A percentile compares a stretch with the other conserved stretches of the same genome.
These are phyloP conservation scores for Syrphus vitripennis DNA, from an alignment of 2,888 invertebrate species.

Conservation along the genomic window DNA sequence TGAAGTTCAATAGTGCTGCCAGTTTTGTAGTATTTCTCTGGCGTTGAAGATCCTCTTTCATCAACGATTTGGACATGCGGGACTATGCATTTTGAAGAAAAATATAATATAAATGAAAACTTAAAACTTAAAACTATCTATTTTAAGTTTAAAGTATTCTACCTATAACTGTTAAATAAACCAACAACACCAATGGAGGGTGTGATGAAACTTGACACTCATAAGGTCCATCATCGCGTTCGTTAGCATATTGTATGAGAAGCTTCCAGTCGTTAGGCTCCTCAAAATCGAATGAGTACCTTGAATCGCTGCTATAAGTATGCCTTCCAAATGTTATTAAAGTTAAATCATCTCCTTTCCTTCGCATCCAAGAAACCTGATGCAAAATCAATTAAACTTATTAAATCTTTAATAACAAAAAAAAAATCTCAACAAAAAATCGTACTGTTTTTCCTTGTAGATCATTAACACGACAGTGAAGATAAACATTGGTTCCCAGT, in stretches of 20 bases:
- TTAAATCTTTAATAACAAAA: neutral
- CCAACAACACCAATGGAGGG: conserved; percentile 87
- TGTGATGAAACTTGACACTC: conserved; percentile 91
- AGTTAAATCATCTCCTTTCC: conserved; percentile 86
- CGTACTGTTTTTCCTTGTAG: conserved; percentile 87
- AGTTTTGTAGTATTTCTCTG: conserved; percentile 91
- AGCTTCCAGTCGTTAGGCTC: conserved; percentile 90
- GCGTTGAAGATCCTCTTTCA: conserved; percentile 88
- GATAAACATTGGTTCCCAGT: conserved; percentile 84
- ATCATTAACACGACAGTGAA: conserved; percentile 87
- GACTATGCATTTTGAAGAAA: conserved; percentile 82
- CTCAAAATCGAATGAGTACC: conserved; percentile 87
- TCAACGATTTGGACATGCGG: conserved; percentile 91
- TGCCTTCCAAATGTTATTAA: conserved; percentile 87
- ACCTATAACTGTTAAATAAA: conserved; percentile 88
- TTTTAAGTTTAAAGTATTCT: conserved; percentile 77
- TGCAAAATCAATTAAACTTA: neutral
- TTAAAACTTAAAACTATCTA: neutral
- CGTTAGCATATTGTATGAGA: conserved; percentile 87
- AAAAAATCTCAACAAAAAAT: neutral
- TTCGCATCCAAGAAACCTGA: conserved; percentile 87
- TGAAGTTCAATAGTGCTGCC: conserved; percentile 91
- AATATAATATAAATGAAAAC: neutral
- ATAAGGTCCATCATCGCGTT: conserved; percentile 89
- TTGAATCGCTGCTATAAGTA: conserved; percentile 85